Conservation (phyloP, 2,113 vertebrate species). For the Nanorana parkeri region DNA sequence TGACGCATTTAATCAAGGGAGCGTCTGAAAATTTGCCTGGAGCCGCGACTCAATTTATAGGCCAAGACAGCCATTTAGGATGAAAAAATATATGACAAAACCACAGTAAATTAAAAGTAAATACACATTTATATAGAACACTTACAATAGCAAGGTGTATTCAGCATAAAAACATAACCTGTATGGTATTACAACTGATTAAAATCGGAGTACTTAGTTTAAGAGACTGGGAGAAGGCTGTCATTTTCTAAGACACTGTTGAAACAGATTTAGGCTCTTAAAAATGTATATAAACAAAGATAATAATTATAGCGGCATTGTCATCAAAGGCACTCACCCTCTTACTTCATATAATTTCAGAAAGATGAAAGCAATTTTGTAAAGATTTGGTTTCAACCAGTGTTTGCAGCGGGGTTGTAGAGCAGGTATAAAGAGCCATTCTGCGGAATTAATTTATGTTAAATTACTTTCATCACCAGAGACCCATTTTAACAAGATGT, state of each 20-base stretch:
- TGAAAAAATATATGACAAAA: too few relatives aligned
- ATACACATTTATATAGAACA: too few relatives aligned
- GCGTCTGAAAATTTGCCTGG: too few relatives aligned
- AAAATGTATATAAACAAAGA: constrained; percentile 3
- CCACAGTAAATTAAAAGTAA: too few relatives aligned
- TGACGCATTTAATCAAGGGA: too few relatives aligned
- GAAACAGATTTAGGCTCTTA: not conserved
- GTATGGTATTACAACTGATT: too few relatives aligned
- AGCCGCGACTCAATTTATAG: too few relatives aligned
- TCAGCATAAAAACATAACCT: too few relatives aligned
- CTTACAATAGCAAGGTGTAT: too few relatives aligned
- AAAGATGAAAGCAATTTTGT: constrained; percentile 28
- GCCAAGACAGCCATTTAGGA: too few relatives aligned
- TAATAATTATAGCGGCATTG: constrained; percentile 5
- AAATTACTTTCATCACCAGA: constrained; percentile 53
- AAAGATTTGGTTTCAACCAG: constrained; percentile 21
- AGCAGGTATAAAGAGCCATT: constrained; percentile 30
- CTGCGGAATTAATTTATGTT: constrained; percentile 49
- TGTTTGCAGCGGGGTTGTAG: constrained; percentile 19
- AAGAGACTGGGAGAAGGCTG: too few relatives aligned
- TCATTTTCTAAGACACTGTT: not conserved
- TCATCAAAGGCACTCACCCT: constrained; percentile 1
- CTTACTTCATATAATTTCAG: not conserved
- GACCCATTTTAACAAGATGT: constrained; percentile 53
- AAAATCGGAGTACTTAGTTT: too few relatives aligned